A percentile compares a stretch with the other conserved stretches of the same genome.
These are phyloP conservation scores for Brachyopa scutellaris DNA, from an alignment of 2,888 invertebrate species.

Conservation along the genomic window DNA sequence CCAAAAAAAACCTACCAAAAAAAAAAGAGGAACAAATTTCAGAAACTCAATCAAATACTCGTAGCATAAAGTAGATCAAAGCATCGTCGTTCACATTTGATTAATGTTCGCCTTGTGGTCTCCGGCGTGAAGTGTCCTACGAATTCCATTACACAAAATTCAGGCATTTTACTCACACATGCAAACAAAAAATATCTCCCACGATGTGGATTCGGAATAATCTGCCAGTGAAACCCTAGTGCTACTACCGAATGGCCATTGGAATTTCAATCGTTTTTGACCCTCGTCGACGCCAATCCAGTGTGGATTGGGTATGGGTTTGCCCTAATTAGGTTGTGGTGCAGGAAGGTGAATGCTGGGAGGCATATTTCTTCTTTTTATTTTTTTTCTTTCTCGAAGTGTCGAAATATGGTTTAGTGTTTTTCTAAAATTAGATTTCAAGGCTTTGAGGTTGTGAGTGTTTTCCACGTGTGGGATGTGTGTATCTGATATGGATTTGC, in stretches of 20 bases:
- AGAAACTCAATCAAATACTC: no score
- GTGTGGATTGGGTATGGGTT: background rate
- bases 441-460: background rate
- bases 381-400: background rate
- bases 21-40: no score
- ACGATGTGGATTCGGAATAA: no score
- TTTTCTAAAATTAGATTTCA: background rate
- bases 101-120: slow-evolving; percentile 14
- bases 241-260: background rate
- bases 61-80: no score
- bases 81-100: background rate
- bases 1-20: no score
- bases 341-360: background rate
- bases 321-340: slow-evolving; percentile 16
- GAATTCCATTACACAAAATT: no score
- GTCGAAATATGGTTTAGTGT: background rate
- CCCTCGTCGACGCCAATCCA: background rate
- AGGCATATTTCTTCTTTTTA: background rate
- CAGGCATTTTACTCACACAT: no score
- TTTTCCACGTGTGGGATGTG: background rate
- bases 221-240: no score
- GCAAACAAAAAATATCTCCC: no score
- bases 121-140: no score
- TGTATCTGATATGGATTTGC: background rate
- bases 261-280: slow-evolving; percentile 38